Conservation (phyloP, 2,113 vertebrate genomes). For the Cyphomyrus discorhynchus region DNA sequence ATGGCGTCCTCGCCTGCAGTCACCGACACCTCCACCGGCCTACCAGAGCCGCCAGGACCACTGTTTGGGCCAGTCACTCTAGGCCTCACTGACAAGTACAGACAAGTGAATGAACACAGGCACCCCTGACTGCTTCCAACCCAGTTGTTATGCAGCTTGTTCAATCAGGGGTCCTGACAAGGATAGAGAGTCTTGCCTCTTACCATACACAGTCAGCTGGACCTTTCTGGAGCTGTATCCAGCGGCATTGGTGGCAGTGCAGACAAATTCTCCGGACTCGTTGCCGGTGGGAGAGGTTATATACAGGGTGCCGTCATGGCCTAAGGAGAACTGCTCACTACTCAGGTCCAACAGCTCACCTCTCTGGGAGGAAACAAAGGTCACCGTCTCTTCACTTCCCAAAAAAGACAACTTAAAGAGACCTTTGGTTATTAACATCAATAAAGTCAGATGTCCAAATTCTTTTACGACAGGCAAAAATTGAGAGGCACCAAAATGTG, state of each 20-base stretch:
- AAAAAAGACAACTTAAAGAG: conserved; percentile 21
- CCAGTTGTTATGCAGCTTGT: neutral
- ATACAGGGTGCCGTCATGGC: conserved; percentile 72
- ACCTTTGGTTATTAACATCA: neutral
- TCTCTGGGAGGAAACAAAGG: conserved; percentile 57
- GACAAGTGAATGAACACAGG: conserved; percentile 4
- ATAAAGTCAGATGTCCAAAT: neutral
- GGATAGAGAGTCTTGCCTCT: conserved; percentile 13
- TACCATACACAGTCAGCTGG: conserved; percentile 93
- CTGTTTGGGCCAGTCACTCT: conserved; percentile 56
- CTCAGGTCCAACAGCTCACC: conserved; percentile 68
- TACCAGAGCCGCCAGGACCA: conserved; percentile 35
- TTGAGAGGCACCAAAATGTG: neutral
- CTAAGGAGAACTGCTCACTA: conserved; percentile 62
- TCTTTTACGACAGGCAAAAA: neutral
- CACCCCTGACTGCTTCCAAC: neutral
- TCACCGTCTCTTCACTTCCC: conserved; percentile 19
- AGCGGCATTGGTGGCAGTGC: conserved; percentile 82
- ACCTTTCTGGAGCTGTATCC: conserved; percentile 81
- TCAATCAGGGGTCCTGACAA: neutral
- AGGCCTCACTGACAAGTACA: conserved; percentile 72
- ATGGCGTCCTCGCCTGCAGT: conserved; percentile 71
- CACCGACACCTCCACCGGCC: conserved; percentile 67
- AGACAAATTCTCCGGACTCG: conserved; percentile 84
- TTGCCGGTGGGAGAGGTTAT: conserved; percentile 73